Base-by-base conservation (phyloP, 1,140 invertebrate genomes). In the Trigoniulus corallinus region DNA sequence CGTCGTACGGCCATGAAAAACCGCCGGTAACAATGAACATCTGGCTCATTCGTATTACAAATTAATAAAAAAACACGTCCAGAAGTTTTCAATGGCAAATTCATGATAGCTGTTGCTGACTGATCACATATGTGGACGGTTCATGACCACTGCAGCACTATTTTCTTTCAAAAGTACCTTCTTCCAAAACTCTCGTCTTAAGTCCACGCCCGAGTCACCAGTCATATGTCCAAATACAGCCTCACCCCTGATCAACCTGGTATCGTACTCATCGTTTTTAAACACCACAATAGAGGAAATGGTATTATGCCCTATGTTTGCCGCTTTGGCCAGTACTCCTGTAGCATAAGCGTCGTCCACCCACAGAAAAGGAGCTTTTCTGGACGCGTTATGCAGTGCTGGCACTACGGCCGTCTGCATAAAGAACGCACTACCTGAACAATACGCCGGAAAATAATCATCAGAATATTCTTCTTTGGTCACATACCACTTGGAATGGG, bases 271-370 rank as follows among this genome's bases (percentile, higher is more conserved):
- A 7, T 47, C 25, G 7, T 4, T 24, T 12, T 27, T 47, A 15
- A 47, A 34, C 4, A 47, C 46, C 7, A 15, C 12, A 10, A 22
- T 25, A 24, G 46, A 25, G 7, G 4, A 4, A 7, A 47, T 27
- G 25, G 12, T 39, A 24, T 22, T 47, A 25, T 27, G 46, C n/a
- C 10, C 22, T 7, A 47, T 27, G n/a, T 4, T 7, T 18, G 46
- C 46, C 12, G 12, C 46, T 40, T 57, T 56, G 1, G 62, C 59
- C 15, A 69, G 49, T 10, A 70, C 59, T 2, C 70, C 70, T 3
- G 68, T 70, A 15, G 71, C 59, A 57, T 62, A 72, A 1, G 64
- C 67, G 48, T 72, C 70, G 50, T 72, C 70, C 50, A 71, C 54
- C 61, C 65, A 67, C 52, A 69, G 62, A 51, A 67, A 61, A 15